phyloP scores from a whole-genome alignment of 2,797 vertebrate genomes.

The Artibeus lituratus region DNA sequence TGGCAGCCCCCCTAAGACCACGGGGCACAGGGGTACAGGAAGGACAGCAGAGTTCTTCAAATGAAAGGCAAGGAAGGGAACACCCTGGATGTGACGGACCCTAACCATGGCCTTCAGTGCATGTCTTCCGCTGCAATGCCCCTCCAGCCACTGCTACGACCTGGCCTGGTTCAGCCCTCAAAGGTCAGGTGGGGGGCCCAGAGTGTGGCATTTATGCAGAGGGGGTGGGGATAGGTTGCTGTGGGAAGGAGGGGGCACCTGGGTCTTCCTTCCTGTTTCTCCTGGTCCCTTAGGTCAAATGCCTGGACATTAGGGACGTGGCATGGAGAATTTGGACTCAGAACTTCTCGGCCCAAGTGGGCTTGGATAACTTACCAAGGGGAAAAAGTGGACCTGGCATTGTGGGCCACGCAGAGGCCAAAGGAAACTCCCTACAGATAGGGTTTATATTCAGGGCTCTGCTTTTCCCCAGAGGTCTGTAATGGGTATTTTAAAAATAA shows the following conservation, averaged over 20 bases:
- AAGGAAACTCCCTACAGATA: neutral
- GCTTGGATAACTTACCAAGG: neutral
- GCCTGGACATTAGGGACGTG: neutral
- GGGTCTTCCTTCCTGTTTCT: neutral
- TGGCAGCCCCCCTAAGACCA: neutral
- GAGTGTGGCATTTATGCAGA: neutral
- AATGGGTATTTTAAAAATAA: neutral
- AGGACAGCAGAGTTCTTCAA: conserved; percentile 1
- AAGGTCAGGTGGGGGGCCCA: rapidly evolving
- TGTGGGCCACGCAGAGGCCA: neutral
- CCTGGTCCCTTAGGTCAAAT: neutral
- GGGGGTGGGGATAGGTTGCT: neutral
- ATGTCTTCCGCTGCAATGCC: neutral
- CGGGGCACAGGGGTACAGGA: neutral
- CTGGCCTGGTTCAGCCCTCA: neutral
- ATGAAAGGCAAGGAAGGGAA: neutral
- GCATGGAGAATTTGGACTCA: neutral
- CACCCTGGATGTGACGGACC: neutral
- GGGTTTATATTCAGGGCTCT: neutral
- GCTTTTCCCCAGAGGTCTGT: neutral
- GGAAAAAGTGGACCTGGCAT: neutral
- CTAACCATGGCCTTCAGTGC: neutral
- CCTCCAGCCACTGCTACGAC: neutral
- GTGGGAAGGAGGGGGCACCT: neutral
- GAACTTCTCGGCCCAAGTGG: neutral